Evolutionary conservation across 2,113 vertebrate species (phyloP), one percentile per base, ranked within the genome.

Genomic region (Platichthys flesus): DNA sequence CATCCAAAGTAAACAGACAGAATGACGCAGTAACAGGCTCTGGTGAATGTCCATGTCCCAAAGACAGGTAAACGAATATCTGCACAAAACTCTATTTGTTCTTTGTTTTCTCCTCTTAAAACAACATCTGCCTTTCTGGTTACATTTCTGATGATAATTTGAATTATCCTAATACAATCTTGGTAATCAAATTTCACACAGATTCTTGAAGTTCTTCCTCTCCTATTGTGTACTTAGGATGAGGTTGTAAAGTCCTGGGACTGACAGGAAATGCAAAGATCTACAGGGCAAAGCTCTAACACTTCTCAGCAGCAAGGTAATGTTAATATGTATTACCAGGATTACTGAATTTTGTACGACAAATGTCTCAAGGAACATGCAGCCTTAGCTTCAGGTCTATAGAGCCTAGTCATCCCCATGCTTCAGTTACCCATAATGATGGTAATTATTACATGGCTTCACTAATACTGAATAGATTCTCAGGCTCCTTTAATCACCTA

Each of bases 401-500:
- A 21, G 42, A 65, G 71, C 60, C 71, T 81, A 81, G 90, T 91
- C 94, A 94, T 92, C 91, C 91, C 91, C 72, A 78, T 76, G 94
- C 95, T 97, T 95, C 88, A 85, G 95, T 97, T 96, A 94, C 96
- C 8, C 87, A 89, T 97, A 98, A 98, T 96, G 96, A 97, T 92
- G 94, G 94, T 96, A 94, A 97, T 97, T 97, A 97, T 95, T 95
- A 93, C 94, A 94, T 84, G 95, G 96, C 95, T 97, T 96, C 97
- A 91, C 93, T 94, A 96, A 97, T 96, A 91, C 94, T 71, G 91
- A 92, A 93, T 91, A 94, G 95, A 96, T 94, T 96, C 95, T 95
- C 95, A 91, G 15, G 74, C 82, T 88, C 94, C 94, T 91, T 90
- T 91, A 89, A 93, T 82, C 91, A 78, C 85, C 72, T 93, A 78